Percentiles rank a stretch among this genome's conserved stretches.
These are phyloP conservation scores for Gastrophysa polygoni DNA, from an alignment of 2,888 invertebrate species.

Conservation along the genomic window DNA sequence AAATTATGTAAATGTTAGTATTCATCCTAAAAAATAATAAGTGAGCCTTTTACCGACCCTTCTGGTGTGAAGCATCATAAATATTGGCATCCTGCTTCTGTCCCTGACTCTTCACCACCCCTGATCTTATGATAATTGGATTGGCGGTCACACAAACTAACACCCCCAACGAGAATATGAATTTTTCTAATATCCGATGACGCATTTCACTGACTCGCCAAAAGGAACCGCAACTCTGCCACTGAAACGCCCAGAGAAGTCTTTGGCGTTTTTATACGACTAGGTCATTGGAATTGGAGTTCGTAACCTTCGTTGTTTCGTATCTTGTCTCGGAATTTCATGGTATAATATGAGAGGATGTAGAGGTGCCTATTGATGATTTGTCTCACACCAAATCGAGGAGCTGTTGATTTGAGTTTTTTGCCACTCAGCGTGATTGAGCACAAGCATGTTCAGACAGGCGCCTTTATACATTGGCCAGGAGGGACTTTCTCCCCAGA, in stretches of 20 bases:
- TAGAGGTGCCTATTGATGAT: conserved; percentile 23
- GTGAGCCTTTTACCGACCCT: conserved; percentile 19
- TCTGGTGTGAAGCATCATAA: conserved; percentile 34
- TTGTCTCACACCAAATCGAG: conserved; percentile 7
- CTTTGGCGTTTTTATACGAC: conserved; percentile 22
- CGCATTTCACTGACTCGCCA: conserved; percentile 25
- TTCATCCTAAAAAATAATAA: too few relatives aligned
- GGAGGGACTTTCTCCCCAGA: too few relatives aligned
- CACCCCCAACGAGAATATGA: conserved; percentile 7
- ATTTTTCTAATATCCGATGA: conserved; percentile 1
- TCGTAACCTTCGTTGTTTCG: conserved; percentile 23
- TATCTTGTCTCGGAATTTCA: conserved; percentile 30
- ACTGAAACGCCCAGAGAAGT: conserved; percentile 13
- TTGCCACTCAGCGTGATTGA: background rate
- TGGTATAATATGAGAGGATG: conserved; percentile 30
- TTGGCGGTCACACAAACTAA: conserved; percentile 20
- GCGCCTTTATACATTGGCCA: too few relatives aligned
- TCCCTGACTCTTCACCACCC: conserved; percentile 34
- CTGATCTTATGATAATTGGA: conserved; percentile 27
- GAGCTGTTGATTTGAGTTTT: conserved; percentile 10
- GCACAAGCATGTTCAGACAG: too few relatives aligned
- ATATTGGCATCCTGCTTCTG: conserved; percentile 34
- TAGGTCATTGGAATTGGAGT: conserved; percentile 31
- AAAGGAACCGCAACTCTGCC: background rate
- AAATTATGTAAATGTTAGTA: too few relatives aligned